Evolutionary conservation across 1,140 invertebrate species (phyloP), one percentile per base, ranked within the genome.

Genomic region (Drosophila bocqueti): DNA sequence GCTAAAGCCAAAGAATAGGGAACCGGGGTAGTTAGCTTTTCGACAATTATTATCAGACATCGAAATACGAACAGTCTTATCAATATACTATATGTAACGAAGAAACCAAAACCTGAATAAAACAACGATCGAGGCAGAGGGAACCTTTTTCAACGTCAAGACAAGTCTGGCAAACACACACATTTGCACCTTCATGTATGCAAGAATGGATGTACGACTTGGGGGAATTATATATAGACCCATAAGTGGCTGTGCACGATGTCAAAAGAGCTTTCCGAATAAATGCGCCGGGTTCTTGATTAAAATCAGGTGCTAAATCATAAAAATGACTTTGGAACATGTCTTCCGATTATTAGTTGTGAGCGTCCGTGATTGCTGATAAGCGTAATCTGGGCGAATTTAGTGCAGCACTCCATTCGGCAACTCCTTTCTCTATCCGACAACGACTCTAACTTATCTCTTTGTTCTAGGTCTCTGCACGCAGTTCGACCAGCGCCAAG

Each of bases 261-360:
- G 67, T 61, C 63, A 62, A 46, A 61, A 66, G 24, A 62, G 57
- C 63, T 66, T 66, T 66, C 9, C n/a, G 18, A 36, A 46, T 46
- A 66, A 66, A 66, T 67, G 31, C 64, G 29, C 26, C 24, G 49
- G 42, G 18, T 26, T 38, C 54, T 79, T 62, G 81, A 83, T 83
- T 83, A 76, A 79, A 83, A 83, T 83, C 81, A 76, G 76, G 71
- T 79, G 66, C 55, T 72, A 83, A 80, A 76, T 64, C 76, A 83
- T 63, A 83, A 67, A 58, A 58, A 76, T 61, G 42, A 79, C 60
- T 76, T 67, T 63, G n/a, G 72, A 52, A 61, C 63, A 79, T 79
- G 81, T 60, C 55, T 62, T 66, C 43, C 76, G 76, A 83, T 84
- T 65, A 84, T 26, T 57, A 57, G 50, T 72, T 83, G 52, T 55